Conservation (phyloP, 2,113 vertebrate species). For the Sisor rabdophorus region DNA sequence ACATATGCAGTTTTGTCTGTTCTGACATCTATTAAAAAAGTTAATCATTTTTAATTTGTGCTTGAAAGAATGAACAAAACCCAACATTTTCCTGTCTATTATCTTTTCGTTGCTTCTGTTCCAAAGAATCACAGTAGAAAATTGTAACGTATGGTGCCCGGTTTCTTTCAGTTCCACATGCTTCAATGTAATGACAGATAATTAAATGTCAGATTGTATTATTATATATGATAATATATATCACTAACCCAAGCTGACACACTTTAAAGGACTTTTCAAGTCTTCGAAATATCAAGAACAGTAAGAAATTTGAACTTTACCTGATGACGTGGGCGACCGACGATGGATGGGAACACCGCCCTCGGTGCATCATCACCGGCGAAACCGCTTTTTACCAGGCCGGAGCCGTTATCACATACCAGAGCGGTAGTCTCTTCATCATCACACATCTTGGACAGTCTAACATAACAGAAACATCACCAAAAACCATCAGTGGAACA, state of each 20-base stretch:
- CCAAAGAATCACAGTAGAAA: not conserved
- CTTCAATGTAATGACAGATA: too few relatives aligned
- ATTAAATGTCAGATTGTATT: too few relatives aligned
- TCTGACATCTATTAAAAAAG: too few relatives aligned
- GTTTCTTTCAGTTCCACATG: not conserved
- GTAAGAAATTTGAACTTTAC: not conserved
- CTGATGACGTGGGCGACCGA: constrained; percentile 2
- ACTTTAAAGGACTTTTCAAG: not conserved
- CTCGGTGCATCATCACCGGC: constrained; percentile 66
- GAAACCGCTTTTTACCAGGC: constrained; percentile 69
- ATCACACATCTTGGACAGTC: constrained; percentile 58
- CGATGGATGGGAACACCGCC: constrained; percentile 44
- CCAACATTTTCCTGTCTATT: not conserved
- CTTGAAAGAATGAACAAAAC: too few relatives aligned
- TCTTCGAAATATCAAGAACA: not conserved
- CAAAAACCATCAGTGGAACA: not conserved
- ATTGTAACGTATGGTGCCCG: not conserved
- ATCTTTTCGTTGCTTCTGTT: not conserved
- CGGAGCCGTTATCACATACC: constrained; percentile 41
- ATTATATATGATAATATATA: too few relatives aligned
- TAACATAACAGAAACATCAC: not conserved
- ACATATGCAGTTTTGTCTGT: too few relatives aligned
- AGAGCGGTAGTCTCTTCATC: constrained; percentile 66
- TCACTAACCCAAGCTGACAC: not conserved
- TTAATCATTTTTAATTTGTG: too few relatives aligned